Evolutionary conservation across 2,113 vertebrate genomes (phyloP), one percentile per base, ranked within the genome.

Genomic region (Bambusicola thoracicus): DNA sequence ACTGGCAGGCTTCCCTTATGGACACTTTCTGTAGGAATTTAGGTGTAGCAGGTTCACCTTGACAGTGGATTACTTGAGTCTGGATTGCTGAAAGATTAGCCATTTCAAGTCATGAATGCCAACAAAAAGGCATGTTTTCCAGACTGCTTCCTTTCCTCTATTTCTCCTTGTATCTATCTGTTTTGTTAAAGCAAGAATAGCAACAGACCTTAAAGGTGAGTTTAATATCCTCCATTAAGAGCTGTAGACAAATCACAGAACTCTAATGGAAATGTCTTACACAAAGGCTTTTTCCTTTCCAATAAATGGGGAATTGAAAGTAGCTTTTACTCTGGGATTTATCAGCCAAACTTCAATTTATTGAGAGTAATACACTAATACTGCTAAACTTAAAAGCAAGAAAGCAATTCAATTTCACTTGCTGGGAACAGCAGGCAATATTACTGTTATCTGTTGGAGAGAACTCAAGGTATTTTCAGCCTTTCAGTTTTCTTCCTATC

Each of bases 321-420:
- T 73, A 66, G 59, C 2, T 18, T 87, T 92, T 89, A 89, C 72
- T 34, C 10, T 44, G 67, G 44, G 55, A 87, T 91, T 96, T 91
- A 89, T 87, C 67, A 82, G 73, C 86, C 63, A 55, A 92, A 77
- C 75, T 87, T 92, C 81, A 92, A 65, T 85, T 94, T 58, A 68
- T 76, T 82, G 59, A 91, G 44, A 87, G 49, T 34, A 87, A 91
- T 91, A 69, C 63, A 70, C 67, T 82, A 94, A 92, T 80, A 94
- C 40, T 75, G n/a, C 19, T 76, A 89, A 87, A 92, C 79, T 95
- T 87, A 79, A 92, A 91, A 92, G 87, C n/a, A 76, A 89, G 84
- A 68, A 77, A 90, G 75, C 67, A 85, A 78, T 96, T 82, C 72
- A 69, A 87, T 92, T 96, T 94, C 81, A 74, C 59, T 94, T 73